These are phyloP conservation scores for Scolopax mira DNA, from an alignment of 2,113 vertebrate species.

Conservation along the genomic window DNA sequence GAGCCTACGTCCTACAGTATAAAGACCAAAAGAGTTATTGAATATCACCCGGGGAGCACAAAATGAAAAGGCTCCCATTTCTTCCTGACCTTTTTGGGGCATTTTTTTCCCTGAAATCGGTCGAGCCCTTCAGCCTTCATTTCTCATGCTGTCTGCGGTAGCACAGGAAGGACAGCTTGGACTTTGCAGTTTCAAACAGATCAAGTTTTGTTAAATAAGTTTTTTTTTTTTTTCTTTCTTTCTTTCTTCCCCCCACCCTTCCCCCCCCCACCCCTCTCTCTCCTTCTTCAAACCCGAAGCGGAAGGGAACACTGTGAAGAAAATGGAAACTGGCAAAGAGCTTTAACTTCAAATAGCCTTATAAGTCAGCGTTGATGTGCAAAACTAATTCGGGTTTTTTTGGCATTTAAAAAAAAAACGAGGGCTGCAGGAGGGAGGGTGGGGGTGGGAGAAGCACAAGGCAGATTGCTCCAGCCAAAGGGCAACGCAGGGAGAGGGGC, in stretches of 20 bases:
- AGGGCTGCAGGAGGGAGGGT: background rate
- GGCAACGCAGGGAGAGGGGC: background rate
- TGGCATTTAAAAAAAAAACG: constrained; percentile 38
- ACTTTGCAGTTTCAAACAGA: constrained; percentile 76
- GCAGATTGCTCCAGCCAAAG: background rate
- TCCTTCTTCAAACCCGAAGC: constrained; percentile 37
- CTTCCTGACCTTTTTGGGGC: constrained; percentile 79
- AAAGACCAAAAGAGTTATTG: constrained; percentile 84
- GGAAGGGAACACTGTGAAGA: constrained; percentile 69
- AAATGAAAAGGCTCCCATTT: constrained; percentile 84
- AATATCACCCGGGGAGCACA: constrained; percentile 82
- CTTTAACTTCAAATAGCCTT: constrained; percentile 62
- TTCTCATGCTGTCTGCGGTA: constrained; percentile 70
- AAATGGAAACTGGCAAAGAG: constrained; percentile 66
- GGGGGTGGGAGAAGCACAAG: background rate
- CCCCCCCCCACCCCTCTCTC: no score
- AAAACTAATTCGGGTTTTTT: background rate
- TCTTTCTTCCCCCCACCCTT: no score
- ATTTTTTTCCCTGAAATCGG: constrained; percentile 57
- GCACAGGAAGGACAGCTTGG: constrained; percentile 76
- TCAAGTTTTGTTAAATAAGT: constrained; percentile 74
- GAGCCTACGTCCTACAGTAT: constrained; percentile 74
- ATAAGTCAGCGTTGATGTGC: constrained; percentile 17
- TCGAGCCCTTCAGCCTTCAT: constrained; percentile 69
- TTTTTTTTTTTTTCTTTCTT: background rate